phyloP scores from a whole-genome alignment of 1,140 invertebrate species.

The Drosophila mauritiana region DNA sequence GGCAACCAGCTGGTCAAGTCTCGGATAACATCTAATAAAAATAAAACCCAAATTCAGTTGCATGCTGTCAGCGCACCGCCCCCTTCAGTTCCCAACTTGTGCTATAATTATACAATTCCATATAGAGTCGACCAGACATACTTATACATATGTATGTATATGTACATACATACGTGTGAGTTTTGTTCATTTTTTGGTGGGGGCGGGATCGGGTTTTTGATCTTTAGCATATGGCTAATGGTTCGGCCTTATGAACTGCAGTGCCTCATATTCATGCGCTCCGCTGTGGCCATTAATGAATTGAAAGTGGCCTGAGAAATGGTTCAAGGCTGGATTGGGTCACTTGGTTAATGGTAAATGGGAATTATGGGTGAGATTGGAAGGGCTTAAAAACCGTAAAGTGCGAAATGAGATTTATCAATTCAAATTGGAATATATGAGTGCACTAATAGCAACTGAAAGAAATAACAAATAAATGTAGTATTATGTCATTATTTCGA shows the following conservation, averaged over 20 bases:
- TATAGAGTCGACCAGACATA: constrained; percentile 45
- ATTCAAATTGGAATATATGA: background rate
- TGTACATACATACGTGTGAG: background rate
- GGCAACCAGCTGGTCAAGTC: constrained; percentile 55
- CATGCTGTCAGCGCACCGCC: constrained; percentile 23
- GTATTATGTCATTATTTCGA: too few species aligned
- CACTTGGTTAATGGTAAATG: constrained; percentile 21
- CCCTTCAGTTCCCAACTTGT: constrained; percentile 13
- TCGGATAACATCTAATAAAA: constrained; percentile 74
- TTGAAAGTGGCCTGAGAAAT: constrained; percentile 40
- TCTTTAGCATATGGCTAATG: constrained; percentile 72
- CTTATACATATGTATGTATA: too few species aligned
- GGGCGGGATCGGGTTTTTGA: constrained; percentile 55
- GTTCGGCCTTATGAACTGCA: constrained; percentile 42
- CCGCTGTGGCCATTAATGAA: constrained; percentile 16
- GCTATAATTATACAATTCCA: constrained; percentile 72
- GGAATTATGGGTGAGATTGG: constrained; percentile 2
- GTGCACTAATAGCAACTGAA: too few species aligned
- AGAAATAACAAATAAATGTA: too few species aligned
- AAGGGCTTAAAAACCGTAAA: constrained; percentile 1
- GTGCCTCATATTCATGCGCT: constrained; percentile 38
- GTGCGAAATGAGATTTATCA: constrained; percentile 1
- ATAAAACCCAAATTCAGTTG: constrained; percentile 45
- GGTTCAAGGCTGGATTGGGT: constrained; percentile 38
- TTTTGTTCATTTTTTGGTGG: constrained; percentile 23